Evolutionary conservation across 2,888 invertebrate species (phyloP), one percentile per base, ranked within the genome.

Genomic region (Helobdella robusta): DNA sequence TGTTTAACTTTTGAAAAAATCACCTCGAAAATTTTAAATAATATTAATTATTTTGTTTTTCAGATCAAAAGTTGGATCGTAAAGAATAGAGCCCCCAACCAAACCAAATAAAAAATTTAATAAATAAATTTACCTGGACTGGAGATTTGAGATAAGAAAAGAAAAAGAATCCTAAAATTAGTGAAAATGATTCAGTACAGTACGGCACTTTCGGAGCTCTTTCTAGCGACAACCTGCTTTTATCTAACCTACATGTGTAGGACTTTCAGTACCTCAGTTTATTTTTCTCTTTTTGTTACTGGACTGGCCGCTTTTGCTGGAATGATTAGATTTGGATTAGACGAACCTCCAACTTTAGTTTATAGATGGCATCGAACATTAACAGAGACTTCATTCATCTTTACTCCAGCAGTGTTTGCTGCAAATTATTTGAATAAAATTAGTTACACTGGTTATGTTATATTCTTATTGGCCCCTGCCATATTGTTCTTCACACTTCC

Each of bases 351-450:
- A 11, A 5, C 61, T 8, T n/a, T 35, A 5, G n/a, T 61, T 2
- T 61, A 44, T 32, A 18, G 40, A n/a, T 61, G 40, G 40, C 61
- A 61, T n/a, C 11, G 25, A 6, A 28, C 15, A 25, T 28, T 35
- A 18, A 44, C 61, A 3, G 25, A 20, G 18, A 18, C 36, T 11
- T 32, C 61, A 5, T 44, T 23, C 28, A 6, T 35, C 23, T 61
- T 61, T n/a, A 40, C 40, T 20, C 61, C 61, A 5, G 5, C 61
- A 15, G 28, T 61, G 18, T 6, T 61, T 23, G 61, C 61, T 4
- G 40, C 61, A 6, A 46, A 25, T 25, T 61, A 61, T n/a, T 25
- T 61, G 18, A 20, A 23, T 15, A 18, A 23, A 2, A 44, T 40
- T 5, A 36, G 44, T 23, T 40, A 23, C n/a, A 15, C 32, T n/a